Base-by-base conservation (phyloP, 92 coral and sea anemone genomes). In the Umimayanthus kanabou region DNA sequence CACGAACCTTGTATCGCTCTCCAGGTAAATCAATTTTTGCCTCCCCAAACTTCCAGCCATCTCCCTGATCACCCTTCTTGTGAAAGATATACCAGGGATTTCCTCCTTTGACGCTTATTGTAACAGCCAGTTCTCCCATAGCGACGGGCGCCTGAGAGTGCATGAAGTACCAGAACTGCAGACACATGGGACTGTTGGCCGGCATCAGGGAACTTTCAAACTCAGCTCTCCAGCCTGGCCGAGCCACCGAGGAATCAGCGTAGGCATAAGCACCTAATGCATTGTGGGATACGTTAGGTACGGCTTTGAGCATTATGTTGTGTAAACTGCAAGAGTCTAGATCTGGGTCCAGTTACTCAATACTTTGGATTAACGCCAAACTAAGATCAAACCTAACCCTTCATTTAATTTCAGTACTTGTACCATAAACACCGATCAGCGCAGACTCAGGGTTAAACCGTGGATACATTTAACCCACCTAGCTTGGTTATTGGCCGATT, bases 21-120 rank as follows among this genome's bases (percentile, higher is more conserved):
- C 86, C 75, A 61, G 75, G 25, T 65, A 82, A 57, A 40, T 82
- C 86, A 65, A 82, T 72, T 0, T 82, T 82, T n/a, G 76, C 77
- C 37, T 66, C 47, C 15, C 86, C 75, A 64, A 82, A 64, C 55
- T 72, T 82, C 75, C 86, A 82, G 4, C 86, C 86, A 33, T 82
- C 55, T 66, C 75, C 86, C 77, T 66, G 75, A 50, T 82, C 86
- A 10, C 76, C 77, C 15, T 23, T 40, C 39, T 66, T 72, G 29
- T 20, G 23, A 42, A 66, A 72, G 15, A 72, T 72, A 23, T 82
- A 66, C 86, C 86, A 82, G 20, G 77, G 22, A 65, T 26, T 82
- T 40, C 66, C 4, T 23, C 70, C 82, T 4, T 79, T 16, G 61
- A 79, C 14, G 10, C 26, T 79, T 67, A 79, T 79, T n/a, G 82